Percentiles rank a stretch among this genome's conserved stretches.
These are phyloP conservation scores for Phrynocephalus versicolor DNA, from an alignment of 2,113 vertebrate species.

Conservation along the genomic window DNA sequence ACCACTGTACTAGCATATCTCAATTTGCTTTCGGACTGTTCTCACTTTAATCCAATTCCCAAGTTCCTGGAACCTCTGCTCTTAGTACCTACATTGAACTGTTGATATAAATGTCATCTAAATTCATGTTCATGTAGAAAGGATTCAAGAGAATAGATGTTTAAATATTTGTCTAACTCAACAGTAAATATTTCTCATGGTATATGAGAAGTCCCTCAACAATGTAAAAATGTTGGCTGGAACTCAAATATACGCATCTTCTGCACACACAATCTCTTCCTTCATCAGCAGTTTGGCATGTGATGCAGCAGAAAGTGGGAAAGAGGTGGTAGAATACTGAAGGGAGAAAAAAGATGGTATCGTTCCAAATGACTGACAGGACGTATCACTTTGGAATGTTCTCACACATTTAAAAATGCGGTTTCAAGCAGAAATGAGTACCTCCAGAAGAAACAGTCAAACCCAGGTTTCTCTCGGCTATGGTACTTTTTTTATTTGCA, in stretches of 20 bases:
- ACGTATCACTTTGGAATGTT: not conserved
- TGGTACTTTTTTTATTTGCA: not conserved
- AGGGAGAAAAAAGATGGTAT: not conserved
- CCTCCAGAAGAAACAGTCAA: not conserved
- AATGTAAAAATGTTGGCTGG: conserved; percentile 15
- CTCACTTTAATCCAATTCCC: not conserved
- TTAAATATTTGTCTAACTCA: conserved; percentile 25
- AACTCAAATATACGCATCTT: no score
- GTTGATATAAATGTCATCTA: not conserved
- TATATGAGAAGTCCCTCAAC: not conserved
- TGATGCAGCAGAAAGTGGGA: not conserved
- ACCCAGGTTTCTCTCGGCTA: not conserved
- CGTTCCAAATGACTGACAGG: not conserved
- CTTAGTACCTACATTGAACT: not conserved
- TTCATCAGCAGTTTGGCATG: not conserved
- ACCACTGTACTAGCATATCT: not conserved
- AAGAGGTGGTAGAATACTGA: not conserved
- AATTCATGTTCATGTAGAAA: conserved; percentile 17
- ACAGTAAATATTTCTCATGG: not conserved
- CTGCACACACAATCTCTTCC: not conserved
- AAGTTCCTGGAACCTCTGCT: not conserved
- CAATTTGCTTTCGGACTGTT: not conserved
- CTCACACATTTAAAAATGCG: not conserved
- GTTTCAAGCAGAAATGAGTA: not conserved
- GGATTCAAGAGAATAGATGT: not conserved